Percentiles rank a stretch among this genome's conserved stretches.
Conservation (phyloP, 2,797 vertebrate genomes). For the Neomorphus geoffroyi region DNA sequence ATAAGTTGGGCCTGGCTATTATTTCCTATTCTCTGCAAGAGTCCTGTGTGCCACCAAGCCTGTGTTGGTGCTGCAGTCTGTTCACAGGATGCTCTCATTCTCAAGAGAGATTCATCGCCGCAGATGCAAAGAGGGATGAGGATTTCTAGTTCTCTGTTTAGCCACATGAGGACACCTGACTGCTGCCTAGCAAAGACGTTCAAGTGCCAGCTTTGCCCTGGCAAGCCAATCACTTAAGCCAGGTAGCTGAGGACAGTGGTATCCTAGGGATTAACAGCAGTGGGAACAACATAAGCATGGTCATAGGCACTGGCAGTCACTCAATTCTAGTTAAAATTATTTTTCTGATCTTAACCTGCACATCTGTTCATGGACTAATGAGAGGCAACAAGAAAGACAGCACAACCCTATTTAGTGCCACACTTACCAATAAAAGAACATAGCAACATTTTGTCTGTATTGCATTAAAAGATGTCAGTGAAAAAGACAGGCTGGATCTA, state of each 20-base stretch:
- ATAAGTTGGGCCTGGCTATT: neutral
- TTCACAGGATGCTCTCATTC: accelerated
- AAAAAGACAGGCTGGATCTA: neutral
- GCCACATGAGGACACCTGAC: neutral
- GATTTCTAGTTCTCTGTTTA: neutral
- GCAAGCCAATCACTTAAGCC: accelerated
- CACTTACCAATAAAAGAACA: neutral
- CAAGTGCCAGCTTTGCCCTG: neutral
- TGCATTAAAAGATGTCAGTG: neutral
- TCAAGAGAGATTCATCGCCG: neutral
- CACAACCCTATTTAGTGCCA: neutral
- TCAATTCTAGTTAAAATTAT: neutral
- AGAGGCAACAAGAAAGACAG: neutral
- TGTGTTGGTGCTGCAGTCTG: accelerated
- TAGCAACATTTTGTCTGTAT: neutral
- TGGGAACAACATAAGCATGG: neutral
- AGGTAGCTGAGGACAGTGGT: neutral
- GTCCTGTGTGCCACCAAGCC: neutral
- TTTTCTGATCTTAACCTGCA: neutral
- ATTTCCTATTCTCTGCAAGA: neutral
- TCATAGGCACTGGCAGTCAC: neutral
- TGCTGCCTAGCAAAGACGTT: neutral
- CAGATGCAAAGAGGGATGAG: neutral
- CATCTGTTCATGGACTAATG: neutral
- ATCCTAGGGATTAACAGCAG: accelerated